Evolutionary conservation across 2,797 vertebrate genomes (phyloP).

Genomic region (Sphaeramia orbicularis): DNA sequence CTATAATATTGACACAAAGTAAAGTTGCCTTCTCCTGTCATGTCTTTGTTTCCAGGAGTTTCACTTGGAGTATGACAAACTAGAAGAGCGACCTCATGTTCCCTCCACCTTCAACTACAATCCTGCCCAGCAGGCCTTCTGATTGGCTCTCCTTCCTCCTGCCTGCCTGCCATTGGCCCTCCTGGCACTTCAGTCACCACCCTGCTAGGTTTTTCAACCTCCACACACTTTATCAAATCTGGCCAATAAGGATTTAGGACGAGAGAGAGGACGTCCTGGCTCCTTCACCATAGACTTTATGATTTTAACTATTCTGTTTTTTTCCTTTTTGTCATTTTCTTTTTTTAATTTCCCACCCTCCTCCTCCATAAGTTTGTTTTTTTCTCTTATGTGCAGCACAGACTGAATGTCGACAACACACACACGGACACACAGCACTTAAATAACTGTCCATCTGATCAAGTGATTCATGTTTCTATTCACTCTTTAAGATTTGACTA

Average conservation of each 20-base stretch:
- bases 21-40: not conserved
- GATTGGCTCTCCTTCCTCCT: slow-evolving; percentile 84
- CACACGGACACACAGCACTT: slow-evolving; percentile 42
- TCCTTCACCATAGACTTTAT: slow-evolving; percentile 89
- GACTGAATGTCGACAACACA: slow-evolving; percentile 53
- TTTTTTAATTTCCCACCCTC: slow-evolving; percentile 80
- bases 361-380: slow-evolving; percentile 54
- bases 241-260: slow-evolving; percentile 88
- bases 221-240: slow-evolving; percentile 87
- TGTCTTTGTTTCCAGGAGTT: slow-evolving; percentile 85
- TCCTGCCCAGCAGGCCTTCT: slow-evolving; percentile 97
- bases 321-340: slow-evolving; percentile 62
- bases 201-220: slow-evolving; percentile 82
- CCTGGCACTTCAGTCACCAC: slow-evolving; percentile 89
- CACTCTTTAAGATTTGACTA: slow-evolving; percentile 60
- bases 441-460: slow-evolving; percentile 67
- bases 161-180: slow-evolving; percentile 91
- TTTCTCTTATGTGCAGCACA: slow-evolving; percentile 44
- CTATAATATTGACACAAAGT: too few species aligned
- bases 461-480: slow-evolving; percentile 59
- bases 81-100: slow-evolving; percentile 97
- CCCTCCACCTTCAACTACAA: slow-evolving; percentile 97
- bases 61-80: slow-evolving; percentile 95
- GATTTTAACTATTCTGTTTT: slow-evolving; percentile 81
- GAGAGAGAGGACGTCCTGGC: slow-evolving; percentile 55